Evolutionary conservation across 2,888 invertebrate species (phyloP), one percentile per base, ranked within the genome.

Genomic region (Patella pellucida): DNA sequence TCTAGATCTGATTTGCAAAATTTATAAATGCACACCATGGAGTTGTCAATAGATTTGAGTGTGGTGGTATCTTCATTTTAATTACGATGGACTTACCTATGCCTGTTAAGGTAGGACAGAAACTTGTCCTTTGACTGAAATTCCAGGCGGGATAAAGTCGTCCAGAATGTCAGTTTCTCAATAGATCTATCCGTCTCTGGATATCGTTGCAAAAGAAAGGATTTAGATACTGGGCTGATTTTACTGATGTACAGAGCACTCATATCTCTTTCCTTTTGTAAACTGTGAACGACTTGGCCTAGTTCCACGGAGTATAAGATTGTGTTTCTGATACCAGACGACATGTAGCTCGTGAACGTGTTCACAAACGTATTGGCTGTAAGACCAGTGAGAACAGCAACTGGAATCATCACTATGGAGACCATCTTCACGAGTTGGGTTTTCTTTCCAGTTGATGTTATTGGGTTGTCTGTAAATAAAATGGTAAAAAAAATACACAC

Each of bases 211-310:
- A 85, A 78, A 14, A 87, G 79, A 16, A 84, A 82, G 7, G 79
- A 78, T 71, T 85, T 86, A 0, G 86, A 85, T 52, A 84, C 84
- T 50, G 85, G 83, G 41, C 83, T 76, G 56, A 85, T 84, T 41
- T 82, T 81, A 73, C 85, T 85, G 23, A 85, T 78, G 69, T 87
- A 86, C 62, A 87, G 82, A 75, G 86, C 85, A 71, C 85, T 87
- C 71, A 84, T 83, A 75, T 87, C 87, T 41, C 87, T 77, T 76
- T 87, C 87, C 52, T 82, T 76, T 76, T 87, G 87, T 15, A 86
- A 75, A 19, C 67, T 62, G 23, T 72, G 72, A 4, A 72, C 67
- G 16, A 72, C 72, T 5, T 67, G 23, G 0, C 72, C 72, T 3
- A 72, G 41, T 16, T 72, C 72, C 2, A 72, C 72, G 23, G 62